Evolutionary conservation across 2,113 vertebrate species (phyloP).

Genomic region (Pelodiscus sinensis): DNA sequence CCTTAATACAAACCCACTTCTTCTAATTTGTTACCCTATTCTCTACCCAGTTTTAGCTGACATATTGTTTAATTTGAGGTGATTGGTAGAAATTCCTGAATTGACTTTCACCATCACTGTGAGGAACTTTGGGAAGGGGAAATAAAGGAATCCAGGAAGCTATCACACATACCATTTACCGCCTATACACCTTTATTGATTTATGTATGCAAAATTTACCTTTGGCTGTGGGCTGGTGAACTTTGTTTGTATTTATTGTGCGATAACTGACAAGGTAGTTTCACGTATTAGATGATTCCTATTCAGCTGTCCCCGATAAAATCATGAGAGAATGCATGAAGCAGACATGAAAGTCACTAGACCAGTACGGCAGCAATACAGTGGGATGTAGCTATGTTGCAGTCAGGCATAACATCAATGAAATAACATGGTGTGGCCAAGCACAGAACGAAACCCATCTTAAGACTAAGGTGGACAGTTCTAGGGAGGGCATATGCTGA

Average conservation of each 20-base stretch:
- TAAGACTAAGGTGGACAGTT: not conserved
- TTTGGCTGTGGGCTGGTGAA: conserved; percentile 22
- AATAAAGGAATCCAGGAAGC: conserved; percentile 31
- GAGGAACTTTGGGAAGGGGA: conserved; percentile 16
- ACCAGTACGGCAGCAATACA: not conserved
- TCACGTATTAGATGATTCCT: conserved; percentile 19
- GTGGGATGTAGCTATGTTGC: not conserved
- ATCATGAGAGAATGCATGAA: not conserved
- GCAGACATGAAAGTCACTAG: not conserved
- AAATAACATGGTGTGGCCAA: not conserved
- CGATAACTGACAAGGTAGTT: conserved; percentile 32
- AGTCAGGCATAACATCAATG: not conserved
- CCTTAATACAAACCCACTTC: not conserved
- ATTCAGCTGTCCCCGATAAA: conserved; percentile 27
- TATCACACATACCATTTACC: not conserved
- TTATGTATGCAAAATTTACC: conserved; percentile 33
- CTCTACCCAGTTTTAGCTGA: not conserved
- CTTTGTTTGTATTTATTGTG: conserved; percentile 51
- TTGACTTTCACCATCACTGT: conserved; percentile 7
- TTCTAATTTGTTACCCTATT: not conserved
- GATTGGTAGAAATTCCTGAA: conserved; percentile 36
- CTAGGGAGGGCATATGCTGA: not conserved
- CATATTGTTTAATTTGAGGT: conserved; percentile 27
- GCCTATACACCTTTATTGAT: conserved; percentile 28
- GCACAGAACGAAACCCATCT: not conserved